These are phyloP conservation scores for Cryptus viduatorius DNA, from an alignment of 2,888 invertebrate genomes.

Conservation along the genomic window DNA sequence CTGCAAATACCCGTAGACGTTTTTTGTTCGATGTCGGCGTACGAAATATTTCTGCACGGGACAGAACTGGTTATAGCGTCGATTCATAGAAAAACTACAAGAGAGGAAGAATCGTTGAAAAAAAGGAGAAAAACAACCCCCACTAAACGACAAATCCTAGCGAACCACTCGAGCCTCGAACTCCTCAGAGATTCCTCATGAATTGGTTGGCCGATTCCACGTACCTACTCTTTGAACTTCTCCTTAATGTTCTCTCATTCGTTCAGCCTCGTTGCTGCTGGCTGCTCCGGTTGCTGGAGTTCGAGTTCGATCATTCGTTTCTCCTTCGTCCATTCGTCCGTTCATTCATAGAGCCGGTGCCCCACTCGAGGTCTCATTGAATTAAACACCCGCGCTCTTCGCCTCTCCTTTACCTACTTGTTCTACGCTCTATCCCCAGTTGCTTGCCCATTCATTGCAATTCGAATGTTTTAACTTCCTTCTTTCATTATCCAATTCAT, in stretches of 20 bases:
- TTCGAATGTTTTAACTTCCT: conserved; percentile 28
- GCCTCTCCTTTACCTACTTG: conserved; percentile 18
- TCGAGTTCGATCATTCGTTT: conserved; percentile 37
- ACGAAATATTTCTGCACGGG: conserved; percentile 20
- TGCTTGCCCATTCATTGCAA: conserved; percentile 42
- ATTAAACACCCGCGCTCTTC: conserved; percentile 48
- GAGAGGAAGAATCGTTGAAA: background rate
- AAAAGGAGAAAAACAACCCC: conserved; percentile 9
- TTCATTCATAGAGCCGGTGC: conserved; percentile 13
- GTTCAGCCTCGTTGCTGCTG: conserved; percentile 5
- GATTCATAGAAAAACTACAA: background rate
- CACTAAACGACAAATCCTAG: conserved; percentile 48
- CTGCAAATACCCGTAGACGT: background rate
- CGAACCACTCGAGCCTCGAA: conserved; percentile 40
- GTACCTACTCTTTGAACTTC: conserved; percentile 51
- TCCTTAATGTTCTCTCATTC: conserved; percentile 24
- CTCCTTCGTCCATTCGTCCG: conserved; percentile 25
- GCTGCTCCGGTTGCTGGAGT: conserved; percentile 16
- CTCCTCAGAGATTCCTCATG: conserved; percentile 33
- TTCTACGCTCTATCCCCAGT: conserved; percentile 7
- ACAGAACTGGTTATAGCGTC: background rate
- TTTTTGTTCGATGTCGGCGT: conserved; percentile 1
- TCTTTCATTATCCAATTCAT: conserved; percentile 40
- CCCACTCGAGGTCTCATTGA: conserved; percentile 43
- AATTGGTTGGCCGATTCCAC: conserved; percentile 35